Conservation (phyloP, 2,797 vertebrate species). For the Selene dorsalis region DNA sequence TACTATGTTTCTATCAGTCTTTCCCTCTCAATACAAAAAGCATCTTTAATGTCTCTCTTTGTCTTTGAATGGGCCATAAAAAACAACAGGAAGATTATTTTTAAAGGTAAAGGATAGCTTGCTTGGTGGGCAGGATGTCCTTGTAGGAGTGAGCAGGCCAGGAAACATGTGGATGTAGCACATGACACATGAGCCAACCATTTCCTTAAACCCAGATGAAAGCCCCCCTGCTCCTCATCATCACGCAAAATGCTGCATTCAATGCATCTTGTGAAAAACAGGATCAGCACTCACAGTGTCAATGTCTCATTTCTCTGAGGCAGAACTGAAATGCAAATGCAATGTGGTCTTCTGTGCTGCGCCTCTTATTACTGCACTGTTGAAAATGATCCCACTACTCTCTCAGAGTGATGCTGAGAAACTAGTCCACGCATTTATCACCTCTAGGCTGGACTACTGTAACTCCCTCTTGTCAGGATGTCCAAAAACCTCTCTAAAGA, state of each 20-base stretch:
- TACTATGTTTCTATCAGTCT: not conserved
- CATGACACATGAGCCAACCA: slow-evolving; percentile 26
- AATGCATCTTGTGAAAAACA: not conserved
- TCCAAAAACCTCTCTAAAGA: too few relatives aligned
- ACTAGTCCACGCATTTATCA: too few relatives aligned
- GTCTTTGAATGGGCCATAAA: slow-evolving; percentile 24
- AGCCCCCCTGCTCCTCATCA: slow-evolving; percentile 8
- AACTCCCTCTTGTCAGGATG: too few relatives aligned
- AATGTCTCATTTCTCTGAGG: too few relatives aligned
- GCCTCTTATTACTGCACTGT: too few relatives aligned
- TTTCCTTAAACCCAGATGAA: slow-evolving; percentile 33
- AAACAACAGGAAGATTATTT: slow-evolving; percentile 42
- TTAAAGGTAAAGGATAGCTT: slow-evolving; percentile 48
- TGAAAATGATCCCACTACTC: too few relatives aligned
- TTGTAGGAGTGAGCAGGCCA: slow-evolving; percentile 86
- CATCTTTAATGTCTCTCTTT: slow-evolving; percentile 32
- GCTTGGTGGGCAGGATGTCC: slow-evolving; percentile 78
- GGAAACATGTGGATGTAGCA: slow-evolving; percentile 90
- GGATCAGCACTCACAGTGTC: not conserved
- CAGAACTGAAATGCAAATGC: too few relatives aligned
- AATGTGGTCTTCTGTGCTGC: too few relatives aligned
- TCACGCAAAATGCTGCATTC: slow-evolving; percentile 28
- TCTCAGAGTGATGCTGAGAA: too few relatives aligned
- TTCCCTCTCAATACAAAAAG: not conserved
- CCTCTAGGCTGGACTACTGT: too few relatives aligned